phyloP scores from a whole-genome alignment of 1,140 invertebrate species.

The Pseudomyrmex concolor region DNA sequence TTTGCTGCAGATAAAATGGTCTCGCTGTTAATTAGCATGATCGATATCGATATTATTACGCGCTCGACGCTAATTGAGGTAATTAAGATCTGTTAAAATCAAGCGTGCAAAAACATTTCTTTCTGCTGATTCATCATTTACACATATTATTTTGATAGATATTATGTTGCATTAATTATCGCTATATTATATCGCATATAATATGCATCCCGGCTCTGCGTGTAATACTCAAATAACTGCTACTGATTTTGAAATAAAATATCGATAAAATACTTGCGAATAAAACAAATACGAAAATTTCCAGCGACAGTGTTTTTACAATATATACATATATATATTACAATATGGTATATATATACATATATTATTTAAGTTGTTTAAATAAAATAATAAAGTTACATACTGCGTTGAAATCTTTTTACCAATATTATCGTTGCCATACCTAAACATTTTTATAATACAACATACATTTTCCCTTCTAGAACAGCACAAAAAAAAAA shows the following conservation, averaged over 20 bases:
- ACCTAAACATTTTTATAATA: too few species aligned
- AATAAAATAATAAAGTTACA: neutral
- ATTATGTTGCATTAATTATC: constrained; percentile 12
- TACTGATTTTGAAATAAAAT: constrained; percentile 16
- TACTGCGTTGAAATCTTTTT: too few species aligned
- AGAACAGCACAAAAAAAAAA: too few species aligned
- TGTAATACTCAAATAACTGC: neutral
- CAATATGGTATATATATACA: too few species aligned
- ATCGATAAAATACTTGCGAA: neutral
- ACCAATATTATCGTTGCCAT: too few species aligned
- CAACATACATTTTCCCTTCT: too few species aligned
- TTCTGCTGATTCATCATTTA: neutral
- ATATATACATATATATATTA: neutral
- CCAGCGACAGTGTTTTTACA: neutral
- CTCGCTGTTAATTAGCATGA: constrained; percentile 19
- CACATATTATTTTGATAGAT: neutral
- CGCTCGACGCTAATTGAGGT: constrained; percentile 11
- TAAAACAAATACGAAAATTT: neutral
- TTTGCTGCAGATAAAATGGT: neutral
- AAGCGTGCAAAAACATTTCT: neutral
- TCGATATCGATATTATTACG: constrained; percentile 5
- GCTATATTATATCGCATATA: neutral
- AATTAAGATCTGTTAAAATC: constrained; percentile 37
- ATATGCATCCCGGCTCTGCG: neutral
- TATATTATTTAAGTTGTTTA: too few species aligned